Evolutionary conservation across 2,888 invertebrate species (phyloP), one percentile per base, ranked within the genome.

Genomic region (Eulithis prunata): DNA sequence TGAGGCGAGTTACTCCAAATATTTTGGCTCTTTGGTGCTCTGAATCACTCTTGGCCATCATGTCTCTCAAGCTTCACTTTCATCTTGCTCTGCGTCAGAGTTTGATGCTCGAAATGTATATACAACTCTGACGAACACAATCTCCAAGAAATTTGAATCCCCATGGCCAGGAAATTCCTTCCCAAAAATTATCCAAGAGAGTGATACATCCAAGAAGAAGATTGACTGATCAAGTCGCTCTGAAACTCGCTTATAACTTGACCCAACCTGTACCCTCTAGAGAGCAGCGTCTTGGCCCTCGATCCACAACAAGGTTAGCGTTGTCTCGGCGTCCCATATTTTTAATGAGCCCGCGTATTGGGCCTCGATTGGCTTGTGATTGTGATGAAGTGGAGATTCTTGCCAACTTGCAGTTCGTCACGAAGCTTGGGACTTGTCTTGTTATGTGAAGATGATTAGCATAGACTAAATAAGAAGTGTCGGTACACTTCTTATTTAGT

Each of bases 261-360:
- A 5, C 53, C 13, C 6, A 21, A 11, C 52, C 49, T 41, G 1
- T 43, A 41, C 32, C 14, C 60, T 45, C 41, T 58, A 46, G 64
- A 51, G 49, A 46, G 11, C 8, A 56, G 59, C 51, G 32, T 62
- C 64, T 13, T 46, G 43, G 21, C 59, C 32, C 64, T 65, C 64
- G 47, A 60, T 53, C 62, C 43, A 41, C 45, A 64, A 62, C 51
- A 62, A 69, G 69, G 51, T 63, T 69, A 63, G 54, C 71, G 68
- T 69, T 69, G 70, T 63, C 62, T 68, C 53, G 71, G 14, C 68
- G 65, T 53, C 72, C 76, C 75, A 77, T 73, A 75, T 76, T 77
- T 80, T 68, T 73, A 76, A 78, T 72, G 75, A 72, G 64, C 71
- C 56, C 72, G 21, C 21, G 72, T 75, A 72, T 71, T 67, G 51